phyloP scores from a whole-genome alignment of 2,797 vertebrate species.

The Urophycis tenuis region DNA sequence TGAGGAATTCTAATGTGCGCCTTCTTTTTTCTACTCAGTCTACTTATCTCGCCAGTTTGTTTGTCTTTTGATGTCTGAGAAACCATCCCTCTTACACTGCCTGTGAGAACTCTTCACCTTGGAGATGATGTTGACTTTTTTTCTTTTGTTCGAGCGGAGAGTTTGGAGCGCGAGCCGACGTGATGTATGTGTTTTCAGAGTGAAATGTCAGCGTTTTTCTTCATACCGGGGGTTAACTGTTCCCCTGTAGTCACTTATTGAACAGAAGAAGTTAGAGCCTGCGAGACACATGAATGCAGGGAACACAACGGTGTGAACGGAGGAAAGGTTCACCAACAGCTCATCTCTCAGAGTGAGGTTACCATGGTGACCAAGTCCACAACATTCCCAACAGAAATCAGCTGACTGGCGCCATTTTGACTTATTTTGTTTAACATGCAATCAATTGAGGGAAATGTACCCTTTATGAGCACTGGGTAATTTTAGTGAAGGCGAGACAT shows the following conservation, averaged over 20 bases:
- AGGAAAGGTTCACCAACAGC: not conserved
- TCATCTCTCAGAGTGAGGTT: not conserved
- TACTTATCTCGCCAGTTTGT: not conserved
- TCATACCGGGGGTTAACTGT: not conserved
- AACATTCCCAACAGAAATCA: not conserved
- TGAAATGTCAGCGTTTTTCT: conserved; percentile 30
- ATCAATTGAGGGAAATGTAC: not conserved
- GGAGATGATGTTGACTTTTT: conserved; percentile 35
- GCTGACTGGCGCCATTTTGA: not conserved
- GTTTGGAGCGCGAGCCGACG: conserved; percentile 29
- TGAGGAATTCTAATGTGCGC: not conserved
- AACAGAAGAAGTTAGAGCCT: not conserved
- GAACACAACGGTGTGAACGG: not conserved
- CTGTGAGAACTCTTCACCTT: conserved; percentile 37
- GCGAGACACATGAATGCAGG: not conserved
- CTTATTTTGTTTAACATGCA: not conserved
- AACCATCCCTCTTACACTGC: conserved; percentile 35
- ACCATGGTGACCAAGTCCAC: not conserved
- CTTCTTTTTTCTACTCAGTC: not conserved
- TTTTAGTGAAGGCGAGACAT: not conserved
- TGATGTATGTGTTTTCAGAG: conserved; percentile 25
- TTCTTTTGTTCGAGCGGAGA: conserved; percentile 1
- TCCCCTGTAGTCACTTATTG: not conserved
- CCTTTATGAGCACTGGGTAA: not conserved
- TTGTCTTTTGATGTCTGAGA: conserved; percentile 42